These are phyloP conservation scores for Gallinago stenura DNA, from an alignment of 2,797 vertebrate genomes.

Conservation along the genomic window DNA sequence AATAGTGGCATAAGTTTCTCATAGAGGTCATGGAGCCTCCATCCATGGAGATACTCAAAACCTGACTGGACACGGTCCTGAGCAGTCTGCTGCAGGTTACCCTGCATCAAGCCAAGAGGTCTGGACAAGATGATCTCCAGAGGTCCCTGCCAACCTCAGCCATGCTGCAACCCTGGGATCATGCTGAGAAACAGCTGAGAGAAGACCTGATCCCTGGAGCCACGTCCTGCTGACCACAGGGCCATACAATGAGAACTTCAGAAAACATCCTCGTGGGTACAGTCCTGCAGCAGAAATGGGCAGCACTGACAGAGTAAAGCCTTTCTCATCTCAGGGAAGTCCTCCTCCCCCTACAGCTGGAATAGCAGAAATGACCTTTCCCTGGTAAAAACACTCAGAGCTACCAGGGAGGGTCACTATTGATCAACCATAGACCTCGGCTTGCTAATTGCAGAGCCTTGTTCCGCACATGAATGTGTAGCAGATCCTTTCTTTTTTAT, in stretches of 20 bases:
- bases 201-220: not conserved
- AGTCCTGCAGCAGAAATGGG: not conserved
- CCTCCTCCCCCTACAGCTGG: not conserved
- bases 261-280: rapidly evolving
- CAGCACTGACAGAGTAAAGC: not conserved
- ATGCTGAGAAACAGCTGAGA: not conserved
- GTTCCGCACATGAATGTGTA: slow-evolving; percentile 2
- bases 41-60: not conserved
- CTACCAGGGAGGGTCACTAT: not conserved
- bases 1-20: not conserved
- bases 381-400: not conserved
- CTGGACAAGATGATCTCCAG: not conserved
- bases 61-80: rapidly evolving
- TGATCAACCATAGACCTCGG: not conserved
- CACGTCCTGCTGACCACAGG: not conserved
- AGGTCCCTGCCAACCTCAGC: not conserved
- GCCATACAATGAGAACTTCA: not conserved
- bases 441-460: slow-evolving; percentile 36
- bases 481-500: slow-evolving; percentile 68
- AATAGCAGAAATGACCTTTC: not conserved
- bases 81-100: not conserved
- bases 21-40: not conserved
- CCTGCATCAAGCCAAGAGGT: not conserved
- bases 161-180: rapidly evolving
- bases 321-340: not conserved